Evolutionary conservation across 2,797 vertebrate genomes (phyloP), one percentile per base, ranked within the genome.

Genomic region (Cyclopterus lumpus): DNA sequence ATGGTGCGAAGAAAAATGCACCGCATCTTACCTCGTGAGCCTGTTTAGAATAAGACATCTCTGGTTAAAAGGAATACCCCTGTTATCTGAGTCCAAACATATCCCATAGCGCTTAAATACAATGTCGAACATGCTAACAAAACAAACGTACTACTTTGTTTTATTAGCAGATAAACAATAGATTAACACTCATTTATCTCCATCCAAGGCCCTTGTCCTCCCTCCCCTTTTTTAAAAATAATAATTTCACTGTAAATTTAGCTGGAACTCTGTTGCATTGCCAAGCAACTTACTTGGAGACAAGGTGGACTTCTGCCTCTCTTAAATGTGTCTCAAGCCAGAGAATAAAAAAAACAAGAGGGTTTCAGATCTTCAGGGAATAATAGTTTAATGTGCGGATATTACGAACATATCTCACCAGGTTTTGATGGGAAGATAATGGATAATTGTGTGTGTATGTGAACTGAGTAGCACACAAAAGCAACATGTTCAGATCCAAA

Each of bases 241-340:
- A 76, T 81, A 3, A 82, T 86, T 84, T 87, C 57, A 63, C 53
- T 86, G 79, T 72, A 86, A 87, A 81, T 80, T 12, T 69, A 46
- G 71, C 75, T 76, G 75, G 40, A 88, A 82, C 71, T 86, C 77
- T 75, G 60, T 80, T 79, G 64, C 73, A 92, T 83, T 91, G 86
- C 86, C 85, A 88, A 87, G 84, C 79, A 90, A 90, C 83, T 80
- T 77, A 86, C 69, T 91, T 86, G 75, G 59, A 82, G 67, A 87
- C 75, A 73, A 81, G 71, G 67, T 44, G 48, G 34, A 20, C 44
- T 58, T 67, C 75, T 76, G 66, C 61, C 77, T 70, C 66, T 75
- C 34, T 82, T 51, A 67, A 57, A 80, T 75, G 73, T 67, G 67
- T 82, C 66, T 79, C 26, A 61, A 86, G 70, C 66, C 80, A 49